These are phyloP conservation scores for Altica lythri DNA, from an alignment of 2,888 invertebrate genomes.

Conservation along the genomic window DNA sequence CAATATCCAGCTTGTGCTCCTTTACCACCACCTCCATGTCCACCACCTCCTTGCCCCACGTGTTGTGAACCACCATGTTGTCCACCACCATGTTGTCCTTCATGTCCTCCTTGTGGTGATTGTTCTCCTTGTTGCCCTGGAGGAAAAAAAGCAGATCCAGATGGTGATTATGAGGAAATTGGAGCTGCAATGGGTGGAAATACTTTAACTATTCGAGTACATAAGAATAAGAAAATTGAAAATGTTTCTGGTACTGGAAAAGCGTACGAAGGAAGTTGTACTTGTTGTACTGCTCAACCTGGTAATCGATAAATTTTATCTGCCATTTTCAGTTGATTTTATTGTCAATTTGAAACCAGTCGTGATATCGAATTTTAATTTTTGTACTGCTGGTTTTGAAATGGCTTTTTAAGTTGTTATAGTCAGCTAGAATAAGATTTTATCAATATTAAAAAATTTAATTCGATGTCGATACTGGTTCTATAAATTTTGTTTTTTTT, in stretches of 20 bases:
- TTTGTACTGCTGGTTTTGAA: too few species aligned
- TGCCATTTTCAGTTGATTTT: slow-evolving; percentile 3
- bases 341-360: neutral
- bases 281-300: slow-evolving; percentile 26
- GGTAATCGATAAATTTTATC: too few species aligned
- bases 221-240: slow-evolving; percentile 61
- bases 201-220: slow-evolving; percentile 68
- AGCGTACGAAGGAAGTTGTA: slow-evolving; percentile 21
- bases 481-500: too few species aligned
- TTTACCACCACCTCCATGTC: too few species aligned
- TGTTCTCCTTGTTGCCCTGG: slow-evolving; percentile 10
- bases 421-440: too few species aligned
- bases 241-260: slow-evolving; percentile 47
- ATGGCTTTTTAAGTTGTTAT: too few species aligned
- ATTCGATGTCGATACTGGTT: too few species aligned
- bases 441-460: too few species aligned
- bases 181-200: slow-evolving; percentile 69
- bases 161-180: slow-evolving; percentile 66
- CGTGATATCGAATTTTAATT: too few species aligned
- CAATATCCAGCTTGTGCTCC: neutral
- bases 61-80: neutral
- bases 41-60: neutral
- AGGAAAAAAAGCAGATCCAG: slow-evolving; percentile 1
- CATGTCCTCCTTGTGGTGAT: slow-evolving; percentile 16
- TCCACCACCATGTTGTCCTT: neutral